A percentile compares a stretch with the other conserved stretches of the same genome.
phyloP scores from a whole-genome alignment of 2,797 vertebrate species.

The Dryobates pubescens region DNA sequence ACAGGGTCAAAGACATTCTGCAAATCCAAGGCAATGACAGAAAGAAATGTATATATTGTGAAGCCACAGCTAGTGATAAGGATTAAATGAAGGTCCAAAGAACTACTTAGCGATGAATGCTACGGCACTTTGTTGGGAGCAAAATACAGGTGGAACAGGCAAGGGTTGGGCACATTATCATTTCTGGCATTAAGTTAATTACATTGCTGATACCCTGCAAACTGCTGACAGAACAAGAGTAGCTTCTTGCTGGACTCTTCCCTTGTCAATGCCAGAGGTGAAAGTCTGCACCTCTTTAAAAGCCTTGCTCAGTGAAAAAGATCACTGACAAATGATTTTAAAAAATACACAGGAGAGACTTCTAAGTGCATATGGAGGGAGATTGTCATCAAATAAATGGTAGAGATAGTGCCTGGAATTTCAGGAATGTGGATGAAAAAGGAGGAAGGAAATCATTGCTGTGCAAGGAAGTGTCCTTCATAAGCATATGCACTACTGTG shows the following conservation, averaged over 20 bases:
- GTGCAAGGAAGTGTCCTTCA: not conserved
- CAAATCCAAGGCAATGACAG: not conserved
- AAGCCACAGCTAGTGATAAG: not conserved
- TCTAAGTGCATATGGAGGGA: not conserved
- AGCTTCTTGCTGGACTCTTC: constrained; percentile 48
- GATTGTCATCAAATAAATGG: not conserved
- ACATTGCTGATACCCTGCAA: constrained; percentile 11
- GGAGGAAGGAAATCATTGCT: not conserved
- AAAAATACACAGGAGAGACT: not conserved
- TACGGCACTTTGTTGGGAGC: not conserved
- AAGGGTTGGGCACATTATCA: constrained; percentile 10
- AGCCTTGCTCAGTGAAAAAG: not conserved
- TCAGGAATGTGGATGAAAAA: not conserved
- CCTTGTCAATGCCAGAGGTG: constrained; percentile 47
- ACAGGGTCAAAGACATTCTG: not conserved
- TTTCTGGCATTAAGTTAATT: constrained; percentile 30
- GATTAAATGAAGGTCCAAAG: not conserved
- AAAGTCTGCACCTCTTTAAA: not conserved
- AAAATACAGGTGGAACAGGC: constrained; percentile 8
- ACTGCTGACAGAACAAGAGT: constrained; percentile 25
- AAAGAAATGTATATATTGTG: not conserved
- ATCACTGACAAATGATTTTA: not conserved
- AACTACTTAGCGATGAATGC: not conserved
- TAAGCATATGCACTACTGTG: too few relatives aligned
- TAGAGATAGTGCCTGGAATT: not conserved